These are phyloP conservation scores for Champsocephalus esox DNA, from an alignment of 2,797 vertebrate species.

Conservation along the genomic window DNA sequence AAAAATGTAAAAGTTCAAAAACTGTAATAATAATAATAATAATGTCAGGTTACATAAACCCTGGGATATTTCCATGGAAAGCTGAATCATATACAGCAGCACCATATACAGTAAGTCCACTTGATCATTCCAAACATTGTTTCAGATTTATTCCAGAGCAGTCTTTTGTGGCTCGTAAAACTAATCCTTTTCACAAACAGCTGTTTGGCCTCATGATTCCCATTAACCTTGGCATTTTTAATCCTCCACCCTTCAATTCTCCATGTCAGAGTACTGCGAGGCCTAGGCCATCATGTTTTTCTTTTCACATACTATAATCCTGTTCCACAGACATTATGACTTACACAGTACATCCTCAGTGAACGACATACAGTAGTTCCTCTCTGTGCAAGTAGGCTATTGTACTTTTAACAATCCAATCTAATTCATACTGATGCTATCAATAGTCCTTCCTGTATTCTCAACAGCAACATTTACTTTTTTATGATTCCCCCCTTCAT, in stretches of 20 bases:
- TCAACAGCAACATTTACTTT: neutral
- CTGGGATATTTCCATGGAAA: neutral
- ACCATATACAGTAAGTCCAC: too few species aligned
- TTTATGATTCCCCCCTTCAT: neutral
- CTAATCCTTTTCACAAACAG: slow-evolving; percentile 28
- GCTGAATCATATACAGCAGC: neutral
- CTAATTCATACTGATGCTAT: neutral
- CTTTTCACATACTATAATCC: neutral
- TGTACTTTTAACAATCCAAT: neutral
- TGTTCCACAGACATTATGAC: too few species aligned
- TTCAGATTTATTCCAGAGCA: neutral
- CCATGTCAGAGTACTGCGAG: slow-evolving; percentile 2
- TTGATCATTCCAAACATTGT: neutral
- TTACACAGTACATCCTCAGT: slow-evolving; percentile 3
- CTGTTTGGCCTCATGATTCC: slow-evolving; percentile 9
- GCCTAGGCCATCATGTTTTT: neutral
- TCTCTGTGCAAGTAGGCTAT: neutral
- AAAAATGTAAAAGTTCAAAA: too few species aligned
- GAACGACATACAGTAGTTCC: slow-evolving; percentile 7
- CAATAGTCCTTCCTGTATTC: neutral
- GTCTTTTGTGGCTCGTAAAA: neutral
- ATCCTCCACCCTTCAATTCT: slow-evolving; percentile 6
- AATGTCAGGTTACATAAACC: neutral
- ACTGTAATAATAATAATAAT: neutral
- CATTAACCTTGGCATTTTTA: slow-evolving; percentile 12